Evolutionary conservation across 2,888 invertebrate genomes (phyloP).

Genomic region (Drosophila austrosaltans): DNA sequence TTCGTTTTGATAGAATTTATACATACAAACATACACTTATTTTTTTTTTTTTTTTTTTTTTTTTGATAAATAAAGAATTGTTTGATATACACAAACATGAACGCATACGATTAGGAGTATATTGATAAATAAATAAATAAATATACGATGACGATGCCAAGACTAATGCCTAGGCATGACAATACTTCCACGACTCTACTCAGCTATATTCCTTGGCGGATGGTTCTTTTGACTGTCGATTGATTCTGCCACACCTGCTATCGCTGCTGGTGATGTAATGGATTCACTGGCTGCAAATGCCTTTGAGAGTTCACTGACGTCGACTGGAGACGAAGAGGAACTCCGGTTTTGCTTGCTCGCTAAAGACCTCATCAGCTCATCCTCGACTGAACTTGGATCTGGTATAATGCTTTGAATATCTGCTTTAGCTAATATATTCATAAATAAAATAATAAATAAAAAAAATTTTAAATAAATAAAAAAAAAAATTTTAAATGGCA

Average conservation of each 20-base stretch:
- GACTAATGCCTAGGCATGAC: not conserved
- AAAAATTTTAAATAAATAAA: not conserved
- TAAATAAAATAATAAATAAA: not conserved
- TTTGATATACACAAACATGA: conserved; percentile 8
- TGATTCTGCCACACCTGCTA: not conserved
- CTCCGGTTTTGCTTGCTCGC: not conserved
- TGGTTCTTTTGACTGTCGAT: not conserved
- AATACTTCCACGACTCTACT: not conserved
- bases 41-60: not conserved
- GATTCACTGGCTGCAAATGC: conserved; percentile 13
- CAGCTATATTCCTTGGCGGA: not conserved
- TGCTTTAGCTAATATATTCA: not conserved
- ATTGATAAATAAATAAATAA: conserved; percentile 25
- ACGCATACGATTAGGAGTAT: conserved; percentile 16
- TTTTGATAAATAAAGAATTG: conserved; percentile 10
- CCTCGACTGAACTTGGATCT: conserved; percentile 1
- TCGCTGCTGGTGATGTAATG: not conserved
- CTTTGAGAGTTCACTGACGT: not conserved
- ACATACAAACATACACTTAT: conserved; percentile 4
- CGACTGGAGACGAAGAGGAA: not conserved
- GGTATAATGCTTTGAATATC: not conserved
- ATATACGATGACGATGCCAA: not conserved
- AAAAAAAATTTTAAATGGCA: not conserved
- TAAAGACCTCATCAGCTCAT: conserved; percentile 5
- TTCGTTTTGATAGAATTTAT: conserved; percentile 15